Conservation (phyloP, 1,140 invertebrate genomes). For the Chironomus striatipennis region DNA sequence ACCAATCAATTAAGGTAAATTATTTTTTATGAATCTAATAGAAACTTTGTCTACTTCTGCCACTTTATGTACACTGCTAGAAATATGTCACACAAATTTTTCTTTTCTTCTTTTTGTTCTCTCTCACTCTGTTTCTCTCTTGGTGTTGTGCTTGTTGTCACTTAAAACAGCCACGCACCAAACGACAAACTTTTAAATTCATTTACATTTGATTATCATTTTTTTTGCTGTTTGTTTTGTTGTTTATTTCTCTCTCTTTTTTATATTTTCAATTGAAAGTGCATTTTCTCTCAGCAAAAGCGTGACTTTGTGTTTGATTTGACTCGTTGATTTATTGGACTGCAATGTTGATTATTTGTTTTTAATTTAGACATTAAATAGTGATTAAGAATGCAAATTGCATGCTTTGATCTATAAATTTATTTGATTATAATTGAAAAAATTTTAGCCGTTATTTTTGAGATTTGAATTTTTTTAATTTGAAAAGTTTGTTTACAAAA, state of each 20-base stretch:
- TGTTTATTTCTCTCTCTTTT: neutral
- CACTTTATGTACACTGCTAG: neutral
- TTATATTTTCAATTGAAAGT: neutral
- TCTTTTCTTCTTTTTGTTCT: neutral
- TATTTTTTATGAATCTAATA: neutral
- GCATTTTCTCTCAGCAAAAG: neutral
- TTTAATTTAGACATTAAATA: too few relatives aligned
- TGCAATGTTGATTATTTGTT: too few relatives aligned
- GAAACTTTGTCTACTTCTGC: neutral
- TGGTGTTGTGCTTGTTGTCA: neutral
- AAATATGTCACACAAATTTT: neutral
- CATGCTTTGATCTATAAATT: too few relatives aligned
- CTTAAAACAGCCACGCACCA: neutral
- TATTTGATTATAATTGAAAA: too few relatives aligned
- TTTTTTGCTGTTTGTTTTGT: neutral
- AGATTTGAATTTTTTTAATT: too few relatives aligned
- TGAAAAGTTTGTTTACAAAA: too few relatives aligned
- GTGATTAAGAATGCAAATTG: too few relatives aligned
- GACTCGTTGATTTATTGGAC: too few relatives aligned
- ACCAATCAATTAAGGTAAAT: neutral
- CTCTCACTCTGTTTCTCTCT: neutral
- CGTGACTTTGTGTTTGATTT: too few relatives aligned
- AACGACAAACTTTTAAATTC: constrained; percentile 2
- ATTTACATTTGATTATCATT: neutral
- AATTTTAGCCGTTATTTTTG: too few relatives aligned